Conservation (phyloP, 2,888 invertebrate species). For the Melinaea menophilus region DNA sequence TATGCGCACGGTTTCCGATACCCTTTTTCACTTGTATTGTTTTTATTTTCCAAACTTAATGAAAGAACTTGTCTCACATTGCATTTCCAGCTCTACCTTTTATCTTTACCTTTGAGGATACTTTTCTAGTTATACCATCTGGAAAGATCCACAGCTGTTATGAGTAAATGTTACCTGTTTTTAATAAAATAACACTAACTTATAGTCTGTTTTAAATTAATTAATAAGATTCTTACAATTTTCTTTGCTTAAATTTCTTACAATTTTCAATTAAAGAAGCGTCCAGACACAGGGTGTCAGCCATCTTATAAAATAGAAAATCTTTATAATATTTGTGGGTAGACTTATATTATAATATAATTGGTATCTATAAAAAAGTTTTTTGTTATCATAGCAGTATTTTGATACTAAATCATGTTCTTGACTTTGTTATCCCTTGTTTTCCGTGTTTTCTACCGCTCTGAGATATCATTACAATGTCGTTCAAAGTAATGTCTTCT, state of each 20-base stretch:
- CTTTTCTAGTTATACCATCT: not conserved
- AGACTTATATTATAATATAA: not conserved
- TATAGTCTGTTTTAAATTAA: too few relatives aligned
- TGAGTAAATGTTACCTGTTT: too few relatives aligned
- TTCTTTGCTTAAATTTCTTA: too few relatives aligned
- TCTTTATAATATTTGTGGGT: not conserved
- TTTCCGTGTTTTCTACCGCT: constrained; percentile 15
- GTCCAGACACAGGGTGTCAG: too few relatives aligned
- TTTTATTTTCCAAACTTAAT: constrained; percentile 75
- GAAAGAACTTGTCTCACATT: constrained; percentile 73
- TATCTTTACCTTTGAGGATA: not conserved
- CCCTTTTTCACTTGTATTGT: constrained; percentile 76
- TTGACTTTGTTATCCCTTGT: constrained; percentile 19
- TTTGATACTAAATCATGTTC: constrained; percentile 20
- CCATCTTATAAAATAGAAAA: too few relatives aligned
- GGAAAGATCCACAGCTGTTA: too few relatives aligned
- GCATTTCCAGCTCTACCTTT: constrained; percentile 61
- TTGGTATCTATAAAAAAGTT: not conserved
- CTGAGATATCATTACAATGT: constrained; percentile 13
- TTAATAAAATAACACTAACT: too few relatives aligned
- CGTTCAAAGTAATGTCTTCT: constrained; percentile 11
- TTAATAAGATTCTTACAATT: too few relatives aligned
- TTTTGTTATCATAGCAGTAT: constrained; percentile 13
- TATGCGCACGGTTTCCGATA: constrained; percentile 70
- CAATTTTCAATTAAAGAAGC: too few relatives aligned